Percentiles rank a stretch among this genome's conserved stretches.
phyloP scores from a whole-genome alignment of 1,140 invertebrate genomes.

The Zaprionus taronus region DNA sequence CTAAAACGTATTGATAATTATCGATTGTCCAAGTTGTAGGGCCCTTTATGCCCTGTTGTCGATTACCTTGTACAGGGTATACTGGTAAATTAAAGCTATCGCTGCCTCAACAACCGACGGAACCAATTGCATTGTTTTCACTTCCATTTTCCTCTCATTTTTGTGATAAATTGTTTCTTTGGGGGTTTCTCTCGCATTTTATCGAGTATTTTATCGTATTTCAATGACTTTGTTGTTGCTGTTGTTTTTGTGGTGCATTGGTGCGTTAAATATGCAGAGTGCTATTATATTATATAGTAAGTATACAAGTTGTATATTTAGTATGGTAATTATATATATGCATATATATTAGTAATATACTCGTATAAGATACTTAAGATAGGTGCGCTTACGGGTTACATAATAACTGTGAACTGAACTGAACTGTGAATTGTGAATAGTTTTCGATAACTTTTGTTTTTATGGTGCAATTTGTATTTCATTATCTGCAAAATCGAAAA shows the following conservation, averaged over 20 bases:
- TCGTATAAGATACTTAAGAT: constrained; percentile 42
- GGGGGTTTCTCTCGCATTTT: constrained; percentile 29
- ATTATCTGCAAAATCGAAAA: constrained; percentile 28
- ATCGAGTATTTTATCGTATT: constrained; percentile 11
- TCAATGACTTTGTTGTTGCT: constrained; percentile 19
- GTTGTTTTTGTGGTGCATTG: constrained; percentile 60
- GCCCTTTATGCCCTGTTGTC: neutral
- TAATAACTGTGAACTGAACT: constrained; percentile 24
- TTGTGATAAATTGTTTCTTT: constrained; percentile 29
- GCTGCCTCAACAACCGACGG: neutral
- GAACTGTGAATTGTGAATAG: constrained; percentile 4
- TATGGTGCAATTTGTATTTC: constrained; percentile 4
- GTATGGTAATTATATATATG: constrained; percentile 23
- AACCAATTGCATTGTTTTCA: constrained; percentile 11
- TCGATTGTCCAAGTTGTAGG: neutral
- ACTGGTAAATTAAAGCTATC: neutral
- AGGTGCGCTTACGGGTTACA: constrained; percentile 52
- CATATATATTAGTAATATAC: constrained; percentile 33
- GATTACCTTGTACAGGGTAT: neutral
- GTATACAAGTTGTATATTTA: constrained; percentile 40
- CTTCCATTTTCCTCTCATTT: constrained; percentile 37
- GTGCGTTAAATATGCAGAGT: constrained; percentile 74
- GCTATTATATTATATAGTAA: constrained; percentile 41
- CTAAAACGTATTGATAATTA: neutral
- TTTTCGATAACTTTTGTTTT: neutral